phyloP scores from a whole-genome alignment of 2,797 vertebrate species.

The Oreochromis mossambicus region DNA sequence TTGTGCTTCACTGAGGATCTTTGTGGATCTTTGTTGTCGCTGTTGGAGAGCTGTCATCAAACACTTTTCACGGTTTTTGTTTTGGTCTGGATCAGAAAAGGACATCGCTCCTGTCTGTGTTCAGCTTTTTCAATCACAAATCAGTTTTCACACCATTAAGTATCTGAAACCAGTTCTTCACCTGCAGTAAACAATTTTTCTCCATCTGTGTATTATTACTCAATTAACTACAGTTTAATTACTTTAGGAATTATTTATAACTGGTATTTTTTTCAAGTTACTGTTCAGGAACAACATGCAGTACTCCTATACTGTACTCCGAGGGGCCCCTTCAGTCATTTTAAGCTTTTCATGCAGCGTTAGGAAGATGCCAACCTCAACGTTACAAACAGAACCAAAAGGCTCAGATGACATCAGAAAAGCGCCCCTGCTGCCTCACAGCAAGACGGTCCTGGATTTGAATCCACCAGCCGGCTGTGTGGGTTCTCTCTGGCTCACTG shows the following conservation, averaged over 20 bases:
- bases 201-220: neutral
- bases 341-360: accelerated
- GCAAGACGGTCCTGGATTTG: accelerated
- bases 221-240: neutral
- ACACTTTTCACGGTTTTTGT: neutral
- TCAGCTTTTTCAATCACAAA: neutral
- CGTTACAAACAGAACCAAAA: neutral
- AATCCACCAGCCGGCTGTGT: neutral
- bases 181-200: neutral
- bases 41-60: neutral
- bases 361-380: neutral
- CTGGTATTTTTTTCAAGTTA: neutral
- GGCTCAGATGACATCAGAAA: neutral
- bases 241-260: neutral
- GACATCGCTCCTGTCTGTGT: neutral
- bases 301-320: accelerated
- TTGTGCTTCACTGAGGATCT: neutral
- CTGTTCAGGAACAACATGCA: neutral
- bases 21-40: neutral
- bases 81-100: neutral
- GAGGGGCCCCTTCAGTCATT: neutral
- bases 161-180: neutral
- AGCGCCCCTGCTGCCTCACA: neutral
- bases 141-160: neutral
- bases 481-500: neutral